Evolutionary conservation across 2,888 invertebrate species (phyloP).

Genomic region (Drosophila phalerata): DNA sequence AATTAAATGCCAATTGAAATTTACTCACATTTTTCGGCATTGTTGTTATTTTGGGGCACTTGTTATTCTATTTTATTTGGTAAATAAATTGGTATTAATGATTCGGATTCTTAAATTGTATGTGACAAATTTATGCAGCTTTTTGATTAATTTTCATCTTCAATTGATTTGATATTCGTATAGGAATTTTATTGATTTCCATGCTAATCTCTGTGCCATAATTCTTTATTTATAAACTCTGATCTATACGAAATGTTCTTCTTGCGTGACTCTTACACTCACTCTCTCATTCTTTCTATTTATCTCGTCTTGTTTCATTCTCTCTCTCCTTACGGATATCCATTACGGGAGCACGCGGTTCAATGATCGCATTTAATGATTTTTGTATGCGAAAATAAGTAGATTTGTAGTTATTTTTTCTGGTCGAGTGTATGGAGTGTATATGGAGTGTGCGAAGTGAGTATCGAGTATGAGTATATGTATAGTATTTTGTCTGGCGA

Average conservation of each 20-base stretch:
- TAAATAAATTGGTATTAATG: slow-evolving; percentile 75
- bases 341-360: slow-evolving; percentile 60
- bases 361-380: slow-evolving; percentile 80
- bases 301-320: slow-evolving; percentile 5
- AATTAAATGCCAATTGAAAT: slow-evolving; percentile 80
- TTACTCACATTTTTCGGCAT: slow-evolving; percentile 40
- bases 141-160: slow-evolving; percentile 64
- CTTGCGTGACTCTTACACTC: slow-evolving; percentile 23
- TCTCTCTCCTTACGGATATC: slow-evolving; percentile 32
- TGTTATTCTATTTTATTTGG: slow-evolving; percentile 29
- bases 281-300: neutral
- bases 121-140: slow-evolving; percentile 70
- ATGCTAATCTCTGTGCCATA: slow-evolving; percentile 61
- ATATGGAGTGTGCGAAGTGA: slow-evolving; percentile 24
- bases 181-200: slow-evolving; percentile 40
- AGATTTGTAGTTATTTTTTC: slow-evolving; percentile 72
- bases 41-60: slow-evolving; percentile 8
- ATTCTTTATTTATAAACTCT: slow-evolving; percentile 69
- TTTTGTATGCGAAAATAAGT: slow-evolving; percentile 81
- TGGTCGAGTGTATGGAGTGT: slow-evolving; percentile 46
- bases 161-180: slow-evolving; percentile 40
- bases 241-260: slow-evolving; percentile 43
- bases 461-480: slow-evolving; percentile 14
- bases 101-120: slow-evolving; percentile 50
- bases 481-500: slow-evolving; percentile 28